Evolutionary conservation across 1,140 invertebrate genomes (phyloP).

Genomic region (Zaprionus inermis): DNA sequence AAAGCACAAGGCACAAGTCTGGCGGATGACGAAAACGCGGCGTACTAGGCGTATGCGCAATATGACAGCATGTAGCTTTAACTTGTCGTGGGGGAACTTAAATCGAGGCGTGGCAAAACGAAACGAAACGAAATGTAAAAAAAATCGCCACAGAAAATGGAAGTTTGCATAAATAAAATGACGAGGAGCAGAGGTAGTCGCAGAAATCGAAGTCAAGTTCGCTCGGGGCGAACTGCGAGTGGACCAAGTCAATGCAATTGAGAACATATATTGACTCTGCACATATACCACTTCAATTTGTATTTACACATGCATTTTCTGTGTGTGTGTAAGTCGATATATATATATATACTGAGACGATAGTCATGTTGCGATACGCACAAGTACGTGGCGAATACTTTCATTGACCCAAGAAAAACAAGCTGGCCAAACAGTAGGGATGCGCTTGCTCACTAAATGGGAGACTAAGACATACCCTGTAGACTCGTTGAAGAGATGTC

Average conservation of each 20-base stretch:
- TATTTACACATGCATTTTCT: neutral
- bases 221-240: constrained; percentile 10
- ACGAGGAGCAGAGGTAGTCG: neutral
- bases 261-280: constrained; percentile 16
- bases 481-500: neutral
- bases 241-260: constrained; percentile 52
- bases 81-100: constrained; percentile 22
- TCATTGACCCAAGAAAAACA: constrained; percentile 57
- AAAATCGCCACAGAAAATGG: constrained; percentile 4
- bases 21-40: too few species aligned
- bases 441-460: neutral
- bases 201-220: constrained; percentile 17
- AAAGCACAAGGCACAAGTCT: constrained; percentile 8
- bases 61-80: constrained; percentile 1
- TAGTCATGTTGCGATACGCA: constrained; percentile 32
- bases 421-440: constrained; percentile 36
- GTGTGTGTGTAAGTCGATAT: constrained; percentile 5
- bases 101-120: constrained; percentile 1
- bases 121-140: constrained; percentile 4
- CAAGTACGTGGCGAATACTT: constrained; percentile 22
- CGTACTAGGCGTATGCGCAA: constrained; percentile 52
- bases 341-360: constrained; percentile 6
- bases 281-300: neutral
- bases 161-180: constrained; percentile 32
- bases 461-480: constrained; percentile 6